These are phyloP conservation scores for Temnothorax ravouxi DNA, from an alignment of 2,888 invertebrate species.

Conservation along the genomic window DNA sequence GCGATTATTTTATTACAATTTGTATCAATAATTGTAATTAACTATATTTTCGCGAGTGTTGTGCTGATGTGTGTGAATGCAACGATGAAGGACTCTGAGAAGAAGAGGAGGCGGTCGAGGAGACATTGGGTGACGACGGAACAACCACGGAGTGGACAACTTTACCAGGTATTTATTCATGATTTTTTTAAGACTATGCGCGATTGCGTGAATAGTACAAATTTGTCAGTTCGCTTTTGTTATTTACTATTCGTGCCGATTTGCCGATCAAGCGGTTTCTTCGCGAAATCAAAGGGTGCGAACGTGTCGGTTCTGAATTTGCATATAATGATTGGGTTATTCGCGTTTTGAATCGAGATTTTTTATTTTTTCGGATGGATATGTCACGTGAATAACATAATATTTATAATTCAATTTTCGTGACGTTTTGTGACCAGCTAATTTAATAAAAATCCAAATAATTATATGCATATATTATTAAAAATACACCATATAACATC, in stretches of 20 bases:
- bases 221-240: not conserved
- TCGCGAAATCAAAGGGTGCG: not conserved
- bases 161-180: slow-evolving; percentile 8
- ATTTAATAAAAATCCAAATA: not conserved
- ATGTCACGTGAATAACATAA: not conserved
- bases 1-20: not conserved
- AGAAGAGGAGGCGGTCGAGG: not conserved
- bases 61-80: not conserved
- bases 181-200: not conserved
- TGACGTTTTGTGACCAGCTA: too few species aligned
- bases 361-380: not conserved
- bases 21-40: not conserved
- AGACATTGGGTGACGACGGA: not conserved
- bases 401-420: not conserved
- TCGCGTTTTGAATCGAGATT: not conserved
- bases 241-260: not conserved
- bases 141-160: not conserved
- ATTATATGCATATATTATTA: not conserved
- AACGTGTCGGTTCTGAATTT: not conserved
- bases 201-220: not conserved
- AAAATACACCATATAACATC: not conserved
- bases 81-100: not conserved
- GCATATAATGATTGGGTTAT: not conserved
- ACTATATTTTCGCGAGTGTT: not conserved
- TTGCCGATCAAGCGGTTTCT: not conserved